phyloP scores from a whole-genome alignment of 2,797 vertebrate species.

The Lateolabrax maculatus region DNA sequence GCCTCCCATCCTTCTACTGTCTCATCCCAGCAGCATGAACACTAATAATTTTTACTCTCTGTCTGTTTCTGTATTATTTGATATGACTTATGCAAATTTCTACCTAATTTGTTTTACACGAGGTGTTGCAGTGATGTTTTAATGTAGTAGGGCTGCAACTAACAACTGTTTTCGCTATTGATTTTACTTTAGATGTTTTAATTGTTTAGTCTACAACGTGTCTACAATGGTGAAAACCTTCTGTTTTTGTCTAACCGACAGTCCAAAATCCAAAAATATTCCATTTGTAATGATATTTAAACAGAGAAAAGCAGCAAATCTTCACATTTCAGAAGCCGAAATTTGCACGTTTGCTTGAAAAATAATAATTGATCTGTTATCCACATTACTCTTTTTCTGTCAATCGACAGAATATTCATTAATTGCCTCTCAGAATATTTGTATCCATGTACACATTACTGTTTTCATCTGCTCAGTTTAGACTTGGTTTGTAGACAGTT shows the following conservation, averaged over 20 bases:
- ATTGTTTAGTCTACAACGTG: background rate
- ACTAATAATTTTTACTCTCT: slow-evolving; percentile 12
- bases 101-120: background rate
- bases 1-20: slow-evolving; percentile 16
- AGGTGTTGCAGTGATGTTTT: background rate
- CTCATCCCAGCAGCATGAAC: slow-evolving; percentile 17
- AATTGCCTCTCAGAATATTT: background rate
- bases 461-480: slow-evolving; percentile 1
- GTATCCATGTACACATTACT: background rate
- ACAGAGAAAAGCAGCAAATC: background rate
- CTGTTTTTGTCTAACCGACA: background rate
- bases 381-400: background rate
- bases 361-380: background rate
- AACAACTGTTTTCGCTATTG: background rate
- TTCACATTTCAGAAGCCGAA: background rate
- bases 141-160: background rate
- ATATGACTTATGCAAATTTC: background rate
- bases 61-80: background rate
- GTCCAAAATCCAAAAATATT: background rate
- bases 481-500: background rate
- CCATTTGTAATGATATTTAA: background rate
- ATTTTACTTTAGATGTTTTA: background rate
- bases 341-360: background rate
- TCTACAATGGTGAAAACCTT: background rate
- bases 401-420: background rate